Conservation (phyloP, 2,888 invertebrate genomes). For the Pegoplata infirma region DNA sequence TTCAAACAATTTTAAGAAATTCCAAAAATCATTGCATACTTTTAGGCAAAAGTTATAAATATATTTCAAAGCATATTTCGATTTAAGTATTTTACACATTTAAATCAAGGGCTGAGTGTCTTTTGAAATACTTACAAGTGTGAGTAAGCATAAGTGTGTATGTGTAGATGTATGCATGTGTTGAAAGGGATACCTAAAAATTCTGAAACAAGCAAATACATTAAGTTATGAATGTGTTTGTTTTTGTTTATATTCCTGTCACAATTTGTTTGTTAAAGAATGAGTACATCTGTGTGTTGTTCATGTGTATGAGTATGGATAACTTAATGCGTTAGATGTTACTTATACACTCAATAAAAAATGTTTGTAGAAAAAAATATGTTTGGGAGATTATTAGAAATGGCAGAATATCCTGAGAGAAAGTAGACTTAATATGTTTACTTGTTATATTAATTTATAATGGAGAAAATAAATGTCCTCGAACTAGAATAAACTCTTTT, state of each 20-base stretch:
- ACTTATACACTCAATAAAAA: background rate
- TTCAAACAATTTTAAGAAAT: too few relatives aligned
- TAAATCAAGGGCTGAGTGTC: too few relatives aligned
- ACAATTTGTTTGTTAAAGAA: constrained; percentile 35
- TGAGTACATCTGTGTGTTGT: background rate
- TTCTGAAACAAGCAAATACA: constrained; percentile 36
- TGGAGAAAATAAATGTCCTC: too few relatives aligned
- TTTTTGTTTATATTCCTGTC: constrained; percentile 37
- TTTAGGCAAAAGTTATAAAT: too few relatives aligned
- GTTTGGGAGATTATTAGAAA: too few relatives aligned
- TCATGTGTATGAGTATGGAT: background rate
- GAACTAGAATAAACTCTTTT: too few relatives aligned
- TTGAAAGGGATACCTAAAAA: constrained; percentile 25
- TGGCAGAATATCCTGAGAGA: too few relatives aligned
- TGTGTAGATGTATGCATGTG: background rate
- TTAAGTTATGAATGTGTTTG: constrained; percentile 39
- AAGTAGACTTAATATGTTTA: too few relatives aligned
- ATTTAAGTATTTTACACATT: too few relatives aligned
- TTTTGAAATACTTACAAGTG: background rate
- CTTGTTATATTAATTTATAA: too few relatives aligned
- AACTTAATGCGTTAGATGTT: background rate
- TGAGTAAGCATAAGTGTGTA: constrained; percentile 2
- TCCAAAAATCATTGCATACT: too few relatives aligned
- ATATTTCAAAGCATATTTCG: too few relatives aligned
- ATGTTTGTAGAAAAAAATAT: background rate